phyloP scores from a whole-genome alignment of 2,888 invertebrate species.

The Lithophane ornitopus region DNA sequence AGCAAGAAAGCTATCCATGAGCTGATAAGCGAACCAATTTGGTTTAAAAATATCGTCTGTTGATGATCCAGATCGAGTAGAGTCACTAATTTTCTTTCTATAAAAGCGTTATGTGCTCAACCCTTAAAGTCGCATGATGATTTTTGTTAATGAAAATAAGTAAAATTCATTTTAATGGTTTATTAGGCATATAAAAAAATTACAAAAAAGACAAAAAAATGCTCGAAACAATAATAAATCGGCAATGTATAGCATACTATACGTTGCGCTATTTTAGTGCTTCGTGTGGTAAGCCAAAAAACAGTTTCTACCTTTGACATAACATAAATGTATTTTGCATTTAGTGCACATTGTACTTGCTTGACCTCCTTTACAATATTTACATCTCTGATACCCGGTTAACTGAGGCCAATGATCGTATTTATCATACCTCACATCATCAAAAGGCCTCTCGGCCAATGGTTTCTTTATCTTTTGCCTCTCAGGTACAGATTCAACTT shows the following conservation, averaged over 20 bases:
- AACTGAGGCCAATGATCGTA: conserved; percentile 57
- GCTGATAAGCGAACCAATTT: too few species aligned
- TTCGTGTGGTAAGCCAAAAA: conserved; percentile 27
- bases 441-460: conserved; percentile 49
- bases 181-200: too few species aligned
- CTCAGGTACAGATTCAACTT: conserved; percentile 27
- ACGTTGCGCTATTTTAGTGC: not conserved
- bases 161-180: too few species aligned
- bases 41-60: too few species aligned
- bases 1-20: too few species aligned
- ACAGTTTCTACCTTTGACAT: conserved; percentile 55
- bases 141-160: too few species aligned
- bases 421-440: conserved; percentile 50
- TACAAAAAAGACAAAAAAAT: too few species aligned
- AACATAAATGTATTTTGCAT: conserved; percentile 54
- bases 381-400: conserved; percentile 57
- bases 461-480: conserved; percentile 50
- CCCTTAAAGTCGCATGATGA: too few species aligned
- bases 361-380: conserved; percentile 58
- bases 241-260: conserved; percentile 2
- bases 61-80: too few species aligned
- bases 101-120: too few species aligned
- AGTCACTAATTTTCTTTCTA: too few species aligned
- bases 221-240: not conserved
- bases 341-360: conserved; percentile 60